Conservation (phyloP, 2,113 vertebrate genomes). For the Hydrolagus affinis region DNA sequence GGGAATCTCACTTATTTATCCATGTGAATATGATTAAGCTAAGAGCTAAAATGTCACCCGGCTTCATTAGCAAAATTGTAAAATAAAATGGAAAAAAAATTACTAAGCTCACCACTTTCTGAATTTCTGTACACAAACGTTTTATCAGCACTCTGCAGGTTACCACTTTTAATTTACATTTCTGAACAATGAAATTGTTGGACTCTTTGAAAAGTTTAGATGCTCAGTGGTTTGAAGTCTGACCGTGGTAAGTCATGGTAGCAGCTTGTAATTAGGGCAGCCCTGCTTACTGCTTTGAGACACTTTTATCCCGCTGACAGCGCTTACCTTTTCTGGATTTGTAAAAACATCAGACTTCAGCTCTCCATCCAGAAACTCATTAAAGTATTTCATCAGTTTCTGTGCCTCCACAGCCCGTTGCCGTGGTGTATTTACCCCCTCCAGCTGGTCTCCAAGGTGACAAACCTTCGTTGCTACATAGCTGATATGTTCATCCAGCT, state of each 20-base stretch:
- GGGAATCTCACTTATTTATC: slow-evolving; percentile 1
- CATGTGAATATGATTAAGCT: slow-evolving; percentile 23
- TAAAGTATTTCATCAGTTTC: slow-evolving; percentile 98
- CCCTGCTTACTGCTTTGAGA: slow-evolving; percentile 62
- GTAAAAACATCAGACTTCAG: slow-evolving; percentile 97
- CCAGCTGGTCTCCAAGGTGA: slow-evolving; percentile 94
- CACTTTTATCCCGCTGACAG: slow-evolving; percentile 60
- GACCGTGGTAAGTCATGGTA: slow-evolving; percentile 49
- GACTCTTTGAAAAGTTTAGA: slow-evolving; percentile 46
- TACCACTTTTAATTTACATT: slow-evolving; percentile 50
- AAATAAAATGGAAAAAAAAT: slow-evolving; percentile 48
- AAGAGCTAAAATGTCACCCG: not conserved
- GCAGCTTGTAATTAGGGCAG: slow-evolving; percentile 65
- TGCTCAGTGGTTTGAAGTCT: slow-evolving; percentile 49
- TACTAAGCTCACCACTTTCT: slow-evolving; percentile 42
- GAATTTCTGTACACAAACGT: slow-evolving; percentile 47
- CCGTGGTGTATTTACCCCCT: slow-evolving; percentile 94
- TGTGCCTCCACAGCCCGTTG: slow-evolving; percentile 96
- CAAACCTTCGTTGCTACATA: slow-evolving; percentile 98
- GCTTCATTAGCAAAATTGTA: slow-evolving; percentile 24
- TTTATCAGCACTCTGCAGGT: slow-evolving; percentile 50
- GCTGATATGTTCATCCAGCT: slow-evolving; percentile 95
- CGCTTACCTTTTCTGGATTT: slow-evolving; percentile 90
- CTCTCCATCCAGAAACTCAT: slow-evolving; percentile 97
- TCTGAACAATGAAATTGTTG: slow-evolving; percentile 50